Evolutionary conservation across 1,140 invertebrate species (phyloP).

Genomic region (Eriocheir sinensis): DNA sequence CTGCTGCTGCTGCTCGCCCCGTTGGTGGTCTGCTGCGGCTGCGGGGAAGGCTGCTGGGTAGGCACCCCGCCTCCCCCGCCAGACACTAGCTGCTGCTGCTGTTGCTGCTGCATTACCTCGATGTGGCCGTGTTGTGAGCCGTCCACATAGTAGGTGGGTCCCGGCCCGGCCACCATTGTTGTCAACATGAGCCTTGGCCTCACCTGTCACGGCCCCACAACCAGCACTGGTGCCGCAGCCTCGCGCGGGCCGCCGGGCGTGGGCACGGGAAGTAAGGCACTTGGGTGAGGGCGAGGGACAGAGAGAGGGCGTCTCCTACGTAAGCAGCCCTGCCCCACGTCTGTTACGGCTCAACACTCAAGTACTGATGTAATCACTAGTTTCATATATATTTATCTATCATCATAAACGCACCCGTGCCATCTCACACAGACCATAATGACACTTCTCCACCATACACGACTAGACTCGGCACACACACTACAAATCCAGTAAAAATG

Average conservation of each 20-base stretch:
- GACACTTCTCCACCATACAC: slow-evolving; percentile 51
- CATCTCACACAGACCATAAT: slow-evolving; percentile 72
- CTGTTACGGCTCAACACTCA: slow-evolving; percentile 34
- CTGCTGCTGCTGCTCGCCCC: slow-evolving; percentile 64
- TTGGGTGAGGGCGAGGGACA: slow-evolving; percentile 22
- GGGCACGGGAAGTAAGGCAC: background rate
- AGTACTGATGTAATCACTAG: slow-evolving; percentile 58
- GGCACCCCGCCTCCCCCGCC: slow-evolving; percentile 40
- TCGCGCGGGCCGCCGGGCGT: background rate
- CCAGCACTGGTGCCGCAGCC: slow-evolving; percentile 27
- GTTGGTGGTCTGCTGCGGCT: slow-evolving; percentile 58
- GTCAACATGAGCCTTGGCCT: slow-evolving; percentile 66
- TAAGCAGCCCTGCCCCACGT: slow-evolving; percentile 50
- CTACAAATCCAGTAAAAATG: slow-evolving; percentile 42
- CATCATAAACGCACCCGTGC: slow-evolving; percentile 68
- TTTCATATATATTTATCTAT: slow-evolving; percentile 64
- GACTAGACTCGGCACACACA: slow-evolving; percentile 56
- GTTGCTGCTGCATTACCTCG: slow-evolving; percentile 45
- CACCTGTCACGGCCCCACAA: slow-evolving; percentile 40
- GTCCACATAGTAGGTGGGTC: slow-evolving; percentile 68
- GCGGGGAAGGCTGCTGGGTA: slow-evolving; percentile 35
- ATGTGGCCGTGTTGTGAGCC: slow-evolving; percentile 57
- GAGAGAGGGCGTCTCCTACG: slow-evolving; percentile 59
- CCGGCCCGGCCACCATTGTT: slow-evolving; percentile 69
- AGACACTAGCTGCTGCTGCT: slow-evolving; percentile 40